Conservation (phyloP, 2,797 vertebrate genomes). For the Poecilia wingei region DNA sequence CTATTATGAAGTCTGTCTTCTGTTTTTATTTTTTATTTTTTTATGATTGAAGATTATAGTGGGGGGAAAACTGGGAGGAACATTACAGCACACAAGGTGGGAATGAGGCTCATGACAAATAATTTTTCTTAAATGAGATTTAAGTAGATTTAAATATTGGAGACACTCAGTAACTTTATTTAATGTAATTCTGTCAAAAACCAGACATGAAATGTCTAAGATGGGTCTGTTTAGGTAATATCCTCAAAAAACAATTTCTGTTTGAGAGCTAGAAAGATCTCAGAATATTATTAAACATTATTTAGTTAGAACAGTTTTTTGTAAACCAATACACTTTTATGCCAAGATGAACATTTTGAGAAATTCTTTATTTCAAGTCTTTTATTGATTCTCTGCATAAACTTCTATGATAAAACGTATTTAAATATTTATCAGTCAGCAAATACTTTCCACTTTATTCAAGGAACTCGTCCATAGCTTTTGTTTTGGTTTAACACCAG, state of each 20-base stretch:
- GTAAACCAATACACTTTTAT: not conserved
- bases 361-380: not conserved
- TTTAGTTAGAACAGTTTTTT: not conserved
- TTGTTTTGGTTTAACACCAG: not conserved
- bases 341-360: not conserved
- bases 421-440: slow-evolving; percentile 1
- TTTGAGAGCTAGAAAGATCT: not conserved
- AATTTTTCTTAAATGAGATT: not conserved
- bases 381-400: not conserved
- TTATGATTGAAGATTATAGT: slow-evolving; percentile 51
- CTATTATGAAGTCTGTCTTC: slow-evolving; percentile 67
- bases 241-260: not conserved
- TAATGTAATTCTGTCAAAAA: not conserved
- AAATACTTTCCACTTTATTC: not conserved
- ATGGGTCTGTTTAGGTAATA: not conserved
- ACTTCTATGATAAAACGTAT: not conserved
- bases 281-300: not conserved
- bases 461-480: not conserved
- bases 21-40: slow-evolving; percentile 60
- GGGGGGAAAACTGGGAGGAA: slow-evolving; percentile 48
- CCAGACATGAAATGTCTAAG: not conserved
- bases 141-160: not conserved
- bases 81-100: slow-evolving; percentile 51
- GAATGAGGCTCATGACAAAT: slow-evolving; percentile 77
- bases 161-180: not conserved